Evolutionary conservation across 2,797 vertebrate species (phyloP).

Genomic region (Etheostoma nigrum): DNA sequence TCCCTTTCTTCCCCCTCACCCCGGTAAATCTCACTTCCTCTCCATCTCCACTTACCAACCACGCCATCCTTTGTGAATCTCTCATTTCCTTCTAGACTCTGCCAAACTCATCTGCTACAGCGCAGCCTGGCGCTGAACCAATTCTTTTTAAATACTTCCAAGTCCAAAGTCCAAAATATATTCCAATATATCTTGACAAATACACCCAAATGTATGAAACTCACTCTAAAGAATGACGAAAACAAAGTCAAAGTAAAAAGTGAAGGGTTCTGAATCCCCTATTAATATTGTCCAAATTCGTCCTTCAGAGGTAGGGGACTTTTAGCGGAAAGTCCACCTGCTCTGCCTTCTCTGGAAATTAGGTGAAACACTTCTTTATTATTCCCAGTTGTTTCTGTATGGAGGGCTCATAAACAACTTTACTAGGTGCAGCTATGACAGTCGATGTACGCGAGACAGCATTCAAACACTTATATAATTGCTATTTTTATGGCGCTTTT

Average conservation of each 20-base stretch:
- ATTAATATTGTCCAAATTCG: slow-evolving; percentile 7
- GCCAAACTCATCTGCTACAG: slow-evolving; percentile 34
- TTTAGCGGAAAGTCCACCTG: slow-evolving; percentile 9
- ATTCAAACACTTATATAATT: slow-evolving; percentile 83
- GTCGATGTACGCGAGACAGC: slow-evolving; percentile 65
- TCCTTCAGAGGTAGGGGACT: slow-evolving; percentile 3
- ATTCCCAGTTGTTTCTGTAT: slow-evolving; percentile 65
- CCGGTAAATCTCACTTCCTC: slow-evolving; percentile 73
- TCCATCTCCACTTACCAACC: slow-evolving; percentile 61
- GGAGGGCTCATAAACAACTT: slow-evolving; percentile 66
- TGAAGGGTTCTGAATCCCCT: neutral
- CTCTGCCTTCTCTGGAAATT: slow-evolving; percentile 37
- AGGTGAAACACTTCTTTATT: slow-evolving; percentile 63
- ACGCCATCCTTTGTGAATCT: slow-evolving; percentile 59
- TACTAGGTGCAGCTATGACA: slow-evolving; percentile 47
- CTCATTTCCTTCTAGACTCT: slow-evolving; percentile 47
- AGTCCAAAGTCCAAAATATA: slow-evolving; percentile 5
- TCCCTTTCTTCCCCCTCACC: slow-evolving; percentile 59
- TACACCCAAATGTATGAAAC: slow-evolving; percentile 27
- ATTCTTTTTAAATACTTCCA: slow-evolving; percentile 10
- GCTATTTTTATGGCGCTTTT: slow-evolving; percentile 82
- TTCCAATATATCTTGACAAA: slow-evolving; percentile 18
- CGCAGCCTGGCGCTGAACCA: slow-evolving; percentile 1
- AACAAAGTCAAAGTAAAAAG: slow-evolving; percentile 21
- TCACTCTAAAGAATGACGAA: slow-evolving; percentile 20